phyloP scores from a whole-genome alignment of 1,140 invertebrate genomes.

The Frieseomelitta varia region DNA sequence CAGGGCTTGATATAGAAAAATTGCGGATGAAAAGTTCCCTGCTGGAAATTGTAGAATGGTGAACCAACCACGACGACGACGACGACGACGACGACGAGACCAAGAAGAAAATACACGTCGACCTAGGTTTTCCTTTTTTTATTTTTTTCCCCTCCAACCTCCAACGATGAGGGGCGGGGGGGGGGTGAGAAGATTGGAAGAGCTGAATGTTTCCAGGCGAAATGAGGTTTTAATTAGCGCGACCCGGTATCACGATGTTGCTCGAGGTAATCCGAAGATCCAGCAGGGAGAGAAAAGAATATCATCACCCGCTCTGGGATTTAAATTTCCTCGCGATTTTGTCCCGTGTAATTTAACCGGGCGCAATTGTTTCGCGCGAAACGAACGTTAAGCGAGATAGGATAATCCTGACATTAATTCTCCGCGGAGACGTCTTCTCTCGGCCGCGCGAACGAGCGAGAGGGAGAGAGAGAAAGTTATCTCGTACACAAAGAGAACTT shows the following conservation, averaged over 20 bases:
- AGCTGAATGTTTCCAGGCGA: slow-evolving; percentile 10
- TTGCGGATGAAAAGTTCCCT: slow-evolving; percentile 19
- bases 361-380: slow-evolving; percentile 6
- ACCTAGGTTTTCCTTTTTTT: not conserved
- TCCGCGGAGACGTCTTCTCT: not conserved
- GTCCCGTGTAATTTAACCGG: slow-evolving; percentile 1
- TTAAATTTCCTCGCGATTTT: slow-evolving; percentile 13
- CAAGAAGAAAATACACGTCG: slow-evolving; percentile 2
- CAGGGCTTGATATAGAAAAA: slow-evolving; percentile 25
- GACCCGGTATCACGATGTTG: slow-evolving; percentile 14
- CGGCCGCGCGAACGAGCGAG: not conserved
- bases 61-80: not conserved
- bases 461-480: not conserved
- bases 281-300: not conserved
- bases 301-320: not conserved
- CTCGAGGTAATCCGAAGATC: slow-evolving; percentile 12
- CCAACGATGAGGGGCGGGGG: not conserved
- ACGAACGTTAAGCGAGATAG: not conserved
- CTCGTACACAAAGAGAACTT: not conserved
- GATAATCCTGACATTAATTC: slow-evolving; percentile 12
- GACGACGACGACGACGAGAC: not conserved
- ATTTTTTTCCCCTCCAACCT: no score
- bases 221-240: slow-evolving; percentile 40
- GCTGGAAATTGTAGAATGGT: slow-evolving; percentile 27
- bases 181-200: slow-evolving; percentile 23